Percentiles rank a stretch among this genome's conserved stretches.
These are phyloP conservation scores for Stenoptilia bipunctidactyla DNA, from an alignment of 2,888 invertebrate species.

Conservation along the genomic window DNA sequence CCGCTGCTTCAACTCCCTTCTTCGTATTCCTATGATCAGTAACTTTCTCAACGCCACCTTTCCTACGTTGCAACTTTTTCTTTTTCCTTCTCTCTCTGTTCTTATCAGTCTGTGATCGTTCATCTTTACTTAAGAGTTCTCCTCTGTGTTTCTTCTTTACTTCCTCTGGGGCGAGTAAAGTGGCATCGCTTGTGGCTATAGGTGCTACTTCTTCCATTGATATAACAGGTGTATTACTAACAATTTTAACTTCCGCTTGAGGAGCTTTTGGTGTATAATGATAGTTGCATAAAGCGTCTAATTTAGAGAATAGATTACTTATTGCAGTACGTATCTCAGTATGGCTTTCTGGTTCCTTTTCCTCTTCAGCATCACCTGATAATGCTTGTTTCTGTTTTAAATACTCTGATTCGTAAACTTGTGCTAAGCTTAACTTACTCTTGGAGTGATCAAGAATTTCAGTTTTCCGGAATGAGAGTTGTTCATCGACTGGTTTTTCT, in stretches of 20 bases:
- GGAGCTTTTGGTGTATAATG: conserved; percentile 93
- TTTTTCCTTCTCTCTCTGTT: conserved; percentile 90
- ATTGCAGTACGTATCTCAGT: conserved; percentile 82
- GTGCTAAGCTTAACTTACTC: conserved; percentile 91
- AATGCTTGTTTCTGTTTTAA: conserved; percentile 75
- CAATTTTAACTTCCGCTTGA: conserved; percentile 88
- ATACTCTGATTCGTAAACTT: conserved; percentile 94
- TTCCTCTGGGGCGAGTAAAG: conserved; percentile 93
- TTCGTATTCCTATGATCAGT: conserved; percentile 65
- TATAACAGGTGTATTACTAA: conserved; percentile 92
- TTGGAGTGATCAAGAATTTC: conserved; percentile 93
- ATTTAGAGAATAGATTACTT: conserved; percentile 82
- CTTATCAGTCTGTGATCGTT: conserved; percentile 88
- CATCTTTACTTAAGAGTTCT: conserved; percentile 77
- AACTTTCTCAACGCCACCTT: conserved; percentile 50
- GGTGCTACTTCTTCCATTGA: conserved; percentile 97
- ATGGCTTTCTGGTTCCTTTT: conserved; percentile 81
- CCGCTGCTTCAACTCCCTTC: conserved; percentile 72
- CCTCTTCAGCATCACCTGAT: conserved; percentile 70
- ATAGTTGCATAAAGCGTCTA: conserved; percentile 94
- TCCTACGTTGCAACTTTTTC: conserved; percentile 79
- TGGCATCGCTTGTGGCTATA: conserved; percentile 85
- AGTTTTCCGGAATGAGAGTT: conserved; percentile 88
- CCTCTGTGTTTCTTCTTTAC: conserved; percentile 75
- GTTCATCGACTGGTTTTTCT: conserved; percentile 85